Base-by-base conservation (phyloP, 1,140 invertebrate species). In the Doryteuthis pealeii region DNA sequence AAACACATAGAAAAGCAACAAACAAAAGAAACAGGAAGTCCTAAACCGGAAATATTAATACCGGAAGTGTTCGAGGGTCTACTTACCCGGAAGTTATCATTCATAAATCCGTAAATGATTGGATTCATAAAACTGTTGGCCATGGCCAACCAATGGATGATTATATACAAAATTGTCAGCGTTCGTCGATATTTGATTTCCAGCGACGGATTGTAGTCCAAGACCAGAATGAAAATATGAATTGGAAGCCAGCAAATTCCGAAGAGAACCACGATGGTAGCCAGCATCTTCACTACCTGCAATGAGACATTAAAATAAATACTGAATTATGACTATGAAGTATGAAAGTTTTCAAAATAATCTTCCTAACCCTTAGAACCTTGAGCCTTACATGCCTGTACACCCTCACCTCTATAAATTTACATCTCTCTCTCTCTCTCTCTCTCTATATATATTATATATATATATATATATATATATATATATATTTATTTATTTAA, bases 101-200 rank as follows among this genome's bases (percentile, higher is more conserved):
- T 95, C 91, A 96, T 93, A 78, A 94, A 91, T 80, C 94, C 95
- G 85, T 96, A 96, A 1, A 96, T 91, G 67, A 96, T 91, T 0
- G 95, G 95, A 87, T 96, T 96, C 75, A 95, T 91, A 31, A 93
- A 94, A 14, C 92, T 94, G 86, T 95, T 95, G 1, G 92, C 87
- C 87, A 90, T 90, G 66, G 90, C 89, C 5, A 90, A 81, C 89
- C 89, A 90, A 74, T 90, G 88, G 75, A 87, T 89, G 32, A 81
- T 77, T 78, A 89, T 90, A 78, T 89, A 90, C 18, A 82, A 31
- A 12, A 68, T 58, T 1, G 33, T 73, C 1, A 73, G 70, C 28
- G 70, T 74, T 12, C 70, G 2, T 15, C 68, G 15, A 32, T 26
- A 26, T 0, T 2, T 30, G 0, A 12, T 73, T 15, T 73, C 68